Evolutionary conservation across 2,113 vertebrate species (phyloP).

Genomic region (Hipposideros armiger): DNA sequence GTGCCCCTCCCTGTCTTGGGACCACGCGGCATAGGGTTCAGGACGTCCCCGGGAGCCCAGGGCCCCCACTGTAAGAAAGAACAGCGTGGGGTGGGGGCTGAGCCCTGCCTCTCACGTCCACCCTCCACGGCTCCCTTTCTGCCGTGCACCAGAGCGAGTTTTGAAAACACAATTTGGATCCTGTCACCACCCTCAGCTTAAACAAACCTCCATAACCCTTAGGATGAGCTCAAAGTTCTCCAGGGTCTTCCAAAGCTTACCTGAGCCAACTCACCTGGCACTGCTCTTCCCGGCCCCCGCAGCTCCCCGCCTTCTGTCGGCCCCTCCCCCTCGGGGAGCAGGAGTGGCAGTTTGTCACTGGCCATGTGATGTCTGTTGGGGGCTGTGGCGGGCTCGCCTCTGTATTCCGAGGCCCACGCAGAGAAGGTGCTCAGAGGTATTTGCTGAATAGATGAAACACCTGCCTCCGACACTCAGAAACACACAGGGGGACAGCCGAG

Average conservation of each 20-base stretch:
- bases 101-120: background rate
- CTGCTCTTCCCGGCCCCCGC: rapidly evolving
- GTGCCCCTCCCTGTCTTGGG: background rate
- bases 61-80: background rate
- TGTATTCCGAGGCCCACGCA: background rate
- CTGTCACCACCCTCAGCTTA: background rate
- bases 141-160: background rate
- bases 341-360: rapidly evolving
- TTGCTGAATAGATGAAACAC: background rate
- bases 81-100: background rate
- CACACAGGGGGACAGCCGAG: background rate
- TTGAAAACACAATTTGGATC: background rate
- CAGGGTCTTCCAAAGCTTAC: background rate
- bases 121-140: background rate
- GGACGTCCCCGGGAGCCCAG: background rate
- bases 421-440: background rate
- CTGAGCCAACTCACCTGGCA: background rate
- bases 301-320: rapidly evolving
- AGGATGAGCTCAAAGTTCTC: background rate
- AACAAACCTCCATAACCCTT: background rate
- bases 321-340: background rate
- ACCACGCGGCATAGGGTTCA: background rate
- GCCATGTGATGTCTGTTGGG: too few relatives aligned
- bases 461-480: background rate
- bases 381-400: background rate